Evolutionary conservation across 2,113 vertebrate species (phyloP).

Genomic region (Tympanuchus pallidicinctus): DNA sequence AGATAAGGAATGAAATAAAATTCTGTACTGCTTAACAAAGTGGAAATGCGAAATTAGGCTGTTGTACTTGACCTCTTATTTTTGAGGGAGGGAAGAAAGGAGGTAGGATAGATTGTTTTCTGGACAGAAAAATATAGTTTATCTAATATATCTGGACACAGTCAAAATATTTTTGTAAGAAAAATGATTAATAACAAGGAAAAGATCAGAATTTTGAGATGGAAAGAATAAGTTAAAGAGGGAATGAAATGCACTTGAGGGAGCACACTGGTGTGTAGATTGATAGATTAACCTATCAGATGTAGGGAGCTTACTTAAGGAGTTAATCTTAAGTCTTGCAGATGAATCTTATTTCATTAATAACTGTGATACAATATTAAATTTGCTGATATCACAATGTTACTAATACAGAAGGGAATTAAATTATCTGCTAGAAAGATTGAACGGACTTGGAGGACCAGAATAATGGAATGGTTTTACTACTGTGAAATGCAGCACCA

Average conservation of each 20-base stretch:
- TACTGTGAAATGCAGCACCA: background rate
- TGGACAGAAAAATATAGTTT: background rate
- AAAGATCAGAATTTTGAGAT: background rate
- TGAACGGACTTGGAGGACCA: background rate
- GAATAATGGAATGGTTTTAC: constrained; percentile 6
- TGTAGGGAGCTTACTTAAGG: background rate
- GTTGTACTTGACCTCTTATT: background rate
- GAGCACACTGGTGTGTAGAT: background rate
- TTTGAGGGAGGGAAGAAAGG: background rate
- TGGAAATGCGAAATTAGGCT: background rate
- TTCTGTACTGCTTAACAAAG: background rate
- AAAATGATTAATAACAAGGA: background rate
- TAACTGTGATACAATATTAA: background rate
- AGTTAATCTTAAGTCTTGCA: background rate
- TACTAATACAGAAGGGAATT: background rate
- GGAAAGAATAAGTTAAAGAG: background rate
- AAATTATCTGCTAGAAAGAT: background rate
- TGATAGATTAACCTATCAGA: background rate
- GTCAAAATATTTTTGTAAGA: background rate
- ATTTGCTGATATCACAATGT: background rate
- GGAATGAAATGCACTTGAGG: background rate
- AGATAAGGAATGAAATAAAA: background rate
- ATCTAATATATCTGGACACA: background rate
- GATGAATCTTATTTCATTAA: background rate
- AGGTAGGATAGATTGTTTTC: background rate